Base-by-base conservation (phyloP, 2,888 invertebrate species). In the Oithona nana region DNA sequence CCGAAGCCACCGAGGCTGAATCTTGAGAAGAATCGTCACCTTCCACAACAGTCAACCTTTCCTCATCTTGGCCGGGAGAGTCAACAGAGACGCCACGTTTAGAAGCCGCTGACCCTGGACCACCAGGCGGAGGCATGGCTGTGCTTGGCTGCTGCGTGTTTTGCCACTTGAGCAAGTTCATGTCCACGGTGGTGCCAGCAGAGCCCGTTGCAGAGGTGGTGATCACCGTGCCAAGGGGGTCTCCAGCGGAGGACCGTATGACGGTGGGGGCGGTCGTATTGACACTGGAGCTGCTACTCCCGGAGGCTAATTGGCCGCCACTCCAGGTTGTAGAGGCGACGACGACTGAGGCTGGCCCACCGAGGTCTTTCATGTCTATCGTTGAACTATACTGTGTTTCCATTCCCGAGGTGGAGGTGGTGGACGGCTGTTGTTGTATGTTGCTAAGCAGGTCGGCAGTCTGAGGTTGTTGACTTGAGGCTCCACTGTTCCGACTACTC, bases 1-100 rank as follows among this genome's bases (percentile, higher is more conserved):
- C 39, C 16, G 6, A 16, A 20, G 54, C 54, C 54, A 26, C 26
- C 6, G 54, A 48, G 50, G 24, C 49, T 22, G 24, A n/a, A 20
- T 59, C 59, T 50, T 59, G 59, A n/a, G 59, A 59, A 26, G 59
- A 59, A 3, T 59, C 59, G 29, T 59, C 59, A 11, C 57, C 59
- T 24, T 59, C 59, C 11, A 59, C 59, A 20, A 59, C 59, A 20
- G 59, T 59, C 20, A 59, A 29, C n/a, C 59, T 49, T 28, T 59
- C 59, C 50, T 59, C 59, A 20, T 59, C 59, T 28, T 50, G 49
- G n/a, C 57, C 57, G 3, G 59, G 59, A 8, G 48, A 48, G n/a
- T 59, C 59, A 4, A 59, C 59, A 29, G 59, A 59, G 16, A 24
- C 13, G n/a, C 59, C 50, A 50, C 59, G 48, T 29, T 59, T 59